These are phyloP conservation scores for Sebastes paucispinis DNA, from an alignment of 2,797 vertebrate species.

Conservation along the genomic window DNA sequence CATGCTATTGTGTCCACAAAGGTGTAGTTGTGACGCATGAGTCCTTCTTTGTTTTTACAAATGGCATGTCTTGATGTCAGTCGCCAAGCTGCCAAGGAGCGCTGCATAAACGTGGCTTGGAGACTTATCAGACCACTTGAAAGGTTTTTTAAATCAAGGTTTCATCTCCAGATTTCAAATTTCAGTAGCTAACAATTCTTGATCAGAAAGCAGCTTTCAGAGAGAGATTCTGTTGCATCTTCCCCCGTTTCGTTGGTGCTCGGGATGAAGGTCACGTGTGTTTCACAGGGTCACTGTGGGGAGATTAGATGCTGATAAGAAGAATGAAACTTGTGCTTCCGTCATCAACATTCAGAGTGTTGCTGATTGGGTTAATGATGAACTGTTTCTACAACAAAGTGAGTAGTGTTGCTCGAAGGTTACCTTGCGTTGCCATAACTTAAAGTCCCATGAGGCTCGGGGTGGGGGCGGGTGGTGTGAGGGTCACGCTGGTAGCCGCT, in stretches of 20 bases:
- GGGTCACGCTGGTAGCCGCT: constrained; percentile 5
- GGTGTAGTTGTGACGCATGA: neutral
- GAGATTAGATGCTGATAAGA: constrained; percentile 33
- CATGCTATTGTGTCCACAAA: constrained; percentile 8
- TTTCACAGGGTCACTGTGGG: neutral
- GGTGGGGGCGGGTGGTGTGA: neutral
- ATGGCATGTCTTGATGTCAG: neutral
- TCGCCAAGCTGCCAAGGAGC: neutral
- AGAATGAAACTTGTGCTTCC: neutral
- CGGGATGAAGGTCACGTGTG: constrained; percentile 12
- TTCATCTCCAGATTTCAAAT: neutral
- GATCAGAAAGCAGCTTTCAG: neutral
- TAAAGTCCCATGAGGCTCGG: neutral
- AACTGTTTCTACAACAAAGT: constrained; percentile 37
- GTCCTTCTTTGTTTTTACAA: neutral
- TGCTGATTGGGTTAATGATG: constrained; percentile 55
- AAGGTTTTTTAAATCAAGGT: neutral
- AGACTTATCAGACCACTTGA: neutral
- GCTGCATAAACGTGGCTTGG: neutral
- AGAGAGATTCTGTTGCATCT: constrained; percentile 11
- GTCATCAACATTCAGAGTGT: neutral
- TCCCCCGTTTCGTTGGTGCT: neutral
- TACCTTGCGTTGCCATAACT: constrained; percentile 55
- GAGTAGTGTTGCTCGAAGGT: constrained; percentile 33
- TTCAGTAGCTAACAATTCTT: neutral